Evolutionary conservation across 2,888 invertebrate genomes (phyloP), one percentile per base, ranked within the genome.

Genomic region (Cordilura impudica): DNA sequence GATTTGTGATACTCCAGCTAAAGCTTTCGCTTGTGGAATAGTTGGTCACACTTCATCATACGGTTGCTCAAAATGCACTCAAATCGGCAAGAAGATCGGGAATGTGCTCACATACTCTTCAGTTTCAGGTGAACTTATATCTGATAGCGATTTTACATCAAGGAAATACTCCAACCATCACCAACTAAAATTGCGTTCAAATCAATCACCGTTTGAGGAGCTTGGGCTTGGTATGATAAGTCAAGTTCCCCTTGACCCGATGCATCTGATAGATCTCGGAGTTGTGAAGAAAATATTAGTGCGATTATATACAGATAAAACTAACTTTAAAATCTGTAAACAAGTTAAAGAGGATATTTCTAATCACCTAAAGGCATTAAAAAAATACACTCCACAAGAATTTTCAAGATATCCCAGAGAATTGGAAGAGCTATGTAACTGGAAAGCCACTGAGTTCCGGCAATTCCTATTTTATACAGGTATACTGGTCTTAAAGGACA

Each of bases 381-480:
- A 26, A 69, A 35, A 53, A 39, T 69, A 14, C 23, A 53, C 56
- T 2, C 67, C 56, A 12, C 8, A 10, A 8, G 43, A 67, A 53
- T 67, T 67, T 6, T 21, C 35, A 8, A 49, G 53, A 12, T 39
- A 18, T 58, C 54, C 72, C 1, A 39, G 71, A 53, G 53, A 26
- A 29, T 21, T 67, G 26, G 12, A 75, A 16, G 61, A 75, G 54
- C 10, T 61, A 12, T 31, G 4, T 8, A 39, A 76, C 26, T 75
- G 75, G 69, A 75, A 75, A 16, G 61, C 67, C 8, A 54, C 70
- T 10, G 65, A 70, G 45, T 70, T 70, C 53, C 63, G 63, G 2
- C 70, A 70, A 14, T 76, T 58, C 65, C n/a, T 51, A 14, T n/a
- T n/a, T n/a, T n/a, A n/a, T n/a, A n/a, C n/a, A n/a, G n/a, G n/a